These are phyloP conservation scores for Dicranocentrus wangi DNA, from an alignment of 2,888 invertebrate species.

Conservation along the genomic window DNA sequence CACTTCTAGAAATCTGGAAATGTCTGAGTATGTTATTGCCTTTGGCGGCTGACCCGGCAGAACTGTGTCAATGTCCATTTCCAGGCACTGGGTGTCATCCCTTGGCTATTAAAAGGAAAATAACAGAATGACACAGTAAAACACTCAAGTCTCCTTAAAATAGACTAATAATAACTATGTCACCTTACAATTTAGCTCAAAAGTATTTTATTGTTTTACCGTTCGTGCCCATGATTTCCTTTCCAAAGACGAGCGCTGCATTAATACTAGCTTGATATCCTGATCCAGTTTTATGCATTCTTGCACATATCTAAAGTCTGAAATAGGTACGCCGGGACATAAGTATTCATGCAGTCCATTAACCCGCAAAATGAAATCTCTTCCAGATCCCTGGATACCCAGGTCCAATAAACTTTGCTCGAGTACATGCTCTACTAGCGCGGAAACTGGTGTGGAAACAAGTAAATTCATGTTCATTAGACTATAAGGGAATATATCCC, in stretches of 20 bases:
- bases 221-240: constrained; percentile 84
- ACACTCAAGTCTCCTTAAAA: background rate
- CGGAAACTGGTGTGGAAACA: constrained; percentile 81
- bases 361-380: constrained; percentile 84
- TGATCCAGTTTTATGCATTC: constrained; percentile 93
- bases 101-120: constrained; percentile 75
- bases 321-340: constrained; percentile 86
- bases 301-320: constrained; percentile 94
- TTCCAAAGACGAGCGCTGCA: constrained; percentile 78
- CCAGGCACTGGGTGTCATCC: constrained; percentile 87
- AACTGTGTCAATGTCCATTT: constrained; percentile 85
- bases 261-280: constrained; percentile 84
- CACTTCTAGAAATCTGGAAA: constrained; percentile 71
- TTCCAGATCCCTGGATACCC: constrained; percentile 83
- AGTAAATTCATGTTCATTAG: too few relatives aligned
- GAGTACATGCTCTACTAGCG: constrained; percentile 89
- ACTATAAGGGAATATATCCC: too few relatives aligned
- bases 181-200: too few relatives aligned
- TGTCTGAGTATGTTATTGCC: constrained; percentile 85
- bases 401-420: constrained; percentile 87
- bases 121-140: constrained; percentile 24
- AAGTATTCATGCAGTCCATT: constrained; percentile 93
- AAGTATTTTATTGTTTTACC: constrained; percentile 74
- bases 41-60: constrained; percentile 84
- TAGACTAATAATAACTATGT: too few relatives aligned